Base-by-base conservation (phyloP, 2,113 vertebrate genomes). In the Alethe diademata region DNA sequence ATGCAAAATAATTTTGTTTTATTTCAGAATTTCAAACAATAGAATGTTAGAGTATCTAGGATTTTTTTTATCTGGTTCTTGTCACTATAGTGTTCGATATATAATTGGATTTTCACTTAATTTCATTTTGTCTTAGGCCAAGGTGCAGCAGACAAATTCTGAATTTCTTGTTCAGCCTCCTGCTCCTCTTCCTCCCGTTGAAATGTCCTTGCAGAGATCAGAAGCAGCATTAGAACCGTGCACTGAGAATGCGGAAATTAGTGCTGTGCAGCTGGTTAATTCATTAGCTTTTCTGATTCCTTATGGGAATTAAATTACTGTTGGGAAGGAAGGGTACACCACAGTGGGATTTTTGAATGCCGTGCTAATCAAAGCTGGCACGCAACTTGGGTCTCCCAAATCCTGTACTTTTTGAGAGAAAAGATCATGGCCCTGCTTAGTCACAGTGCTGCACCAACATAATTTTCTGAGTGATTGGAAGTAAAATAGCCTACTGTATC, bases 231-330 rank as follows among this genome's bases (percentile, higher is more conserved):
- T 64, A 84, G 84, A 81, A 82, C 31, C 3, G 4, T 19, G 40
- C 15, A 6, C 22, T 29, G 74, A 86, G 74, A 91, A 85, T 70
- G 84, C 0, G 2, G 70, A 79, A 76, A 62, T 94, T 50, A 90
- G 86, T 9, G 14, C 23, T 38, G 1, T 66, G 74, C 87, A 80
- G 71, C 67, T 95, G 85, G 86, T 90, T 31, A 62, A 43, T 94
- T 90, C 81, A 76, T 94, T 91, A 95, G 67, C 35, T 38, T 71
- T 90, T 86, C 60, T 86, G 78, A 90, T 86, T 87, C 82, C 70
- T 73, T 88, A 35, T 38, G 51, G 70, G 78, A 94, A 43, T 93
- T 74, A 72, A 92, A 83, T 94, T 86, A 76, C 88, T 73, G 20
- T 31, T 66, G 61, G 50, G 60, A 65, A 83, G 53, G 64, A 74